Evolutionary conservation across 2,797 vertebrate genomes (phyloP), one percentile per base, ranked within the genome.

Genomic region (Danio aesculapii): DNA sequence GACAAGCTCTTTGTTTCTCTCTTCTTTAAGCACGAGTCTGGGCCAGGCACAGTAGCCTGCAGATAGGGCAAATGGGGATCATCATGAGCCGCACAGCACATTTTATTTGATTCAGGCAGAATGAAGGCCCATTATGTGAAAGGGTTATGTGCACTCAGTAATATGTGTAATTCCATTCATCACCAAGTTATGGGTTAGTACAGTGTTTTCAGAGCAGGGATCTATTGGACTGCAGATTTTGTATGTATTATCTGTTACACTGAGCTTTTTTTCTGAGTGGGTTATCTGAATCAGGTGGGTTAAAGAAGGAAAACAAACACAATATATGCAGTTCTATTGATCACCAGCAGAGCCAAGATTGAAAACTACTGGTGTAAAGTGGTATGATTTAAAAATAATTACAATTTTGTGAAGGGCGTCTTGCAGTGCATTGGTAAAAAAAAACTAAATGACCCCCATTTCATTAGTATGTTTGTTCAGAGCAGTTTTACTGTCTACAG

Each of bases 1-100:
- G 83, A 84, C 84, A 81, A 55, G 78, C 75, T 73, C 83, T 87
- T 87, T 84, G 82, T 86, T 87, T 77, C 68, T 76, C 47, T 72
- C 21, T 82, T 81, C 78, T 83, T 67, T 79, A 81, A 79, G 76
- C 72, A 21, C 21, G n/a, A 68, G 66, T 73, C 75, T 78, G 55
- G 61, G 58, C 43, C 61, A 52, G 72, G 14, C 49, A 67, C 67
- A 58, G 53, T 78, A 72, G 75, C 77, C 74, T 68, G 53, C 71
- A 79, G 81, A 81, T 41, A 66, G 77, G 59, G 53, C 67, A 63
- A 44, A 72, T 64, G 66, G 71, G 62, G 30, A 62, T 44, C 30
- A 71, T 62, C 17, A 21, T 43, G 77, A 71, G 21, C 57, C 61
- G n/a, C 47, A 62, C n/a, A 76, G 62, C 46, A 66, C 53, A 78